A percentile compares a stretch with the other conserved stretches of the same genome.
These are phyloP conservation scores for Drosophila funebris DNA, from an alignment of 1,140 invertebrate genomes.

Conservation along the genomic window DNA sequence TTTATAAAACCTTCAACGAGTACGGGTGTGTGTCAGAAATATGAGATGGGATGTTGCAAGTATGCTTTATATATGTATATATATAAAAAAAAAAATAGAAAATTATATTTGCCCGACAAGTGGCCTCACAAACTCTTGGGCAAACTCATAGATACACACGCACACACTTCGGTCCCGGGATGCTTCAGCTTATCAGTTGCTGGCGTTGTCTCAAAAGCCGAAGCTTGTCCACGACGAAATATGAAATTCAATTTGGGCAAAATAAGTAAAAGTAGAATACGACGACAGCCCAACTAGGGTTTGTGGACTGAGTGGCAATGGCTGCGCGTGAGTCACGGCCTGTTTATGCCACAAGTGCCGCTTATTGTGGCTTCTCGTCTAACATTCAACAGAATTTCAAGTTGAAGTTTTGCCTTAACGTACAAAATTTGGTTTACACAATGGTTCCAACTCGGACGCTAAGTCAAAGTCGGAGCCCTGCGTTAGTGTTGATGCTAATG, in stretches of 20 bases:
- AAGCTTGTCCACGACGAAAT: constrained; percentile 39
- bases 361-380: constrained; percentile 55
- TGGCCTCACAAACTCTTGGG: constrained; percentile 51
- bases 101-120: constrained; percentile 67
- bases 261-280: background rate
- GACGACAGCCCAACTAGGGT: constrained; percentile 19
- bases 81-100: constrained; percentile 42
- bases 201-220: constrained; percentile 9
- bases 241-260: constrained; percentile 69
- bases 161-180: constrained; percentile 19
- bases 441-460: too few species aligned
- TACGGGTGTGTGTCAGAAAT: constrained; percentile 43
- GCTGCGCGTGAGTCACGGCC: constrained; percentile 29
- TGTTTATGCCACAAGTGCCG: constrained; percentile 64
- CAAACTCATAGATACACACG: constrained; percentile 29
- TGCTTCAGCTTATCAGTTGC: constrained; percentile 51
- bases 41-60: constrained; percentile 54
- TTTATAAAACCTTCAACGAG: constrained; percentile 32
- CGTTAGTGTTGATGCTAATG: constrained; percentile 64
- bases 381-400: constrained; percentile 43
- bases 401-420: constrained; percentile 53
- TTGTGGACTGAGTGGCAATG: background rate
- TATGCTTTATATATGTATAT: too few species aligned
- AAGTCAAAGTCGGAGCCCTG: background rate
- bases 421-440: constrained; percentile 71